These are phyloP conservation scores for Pelobates cultripes DNA, from an alignment of 2,797 vertebrate species.

Conservation along the genomic window DNA sequence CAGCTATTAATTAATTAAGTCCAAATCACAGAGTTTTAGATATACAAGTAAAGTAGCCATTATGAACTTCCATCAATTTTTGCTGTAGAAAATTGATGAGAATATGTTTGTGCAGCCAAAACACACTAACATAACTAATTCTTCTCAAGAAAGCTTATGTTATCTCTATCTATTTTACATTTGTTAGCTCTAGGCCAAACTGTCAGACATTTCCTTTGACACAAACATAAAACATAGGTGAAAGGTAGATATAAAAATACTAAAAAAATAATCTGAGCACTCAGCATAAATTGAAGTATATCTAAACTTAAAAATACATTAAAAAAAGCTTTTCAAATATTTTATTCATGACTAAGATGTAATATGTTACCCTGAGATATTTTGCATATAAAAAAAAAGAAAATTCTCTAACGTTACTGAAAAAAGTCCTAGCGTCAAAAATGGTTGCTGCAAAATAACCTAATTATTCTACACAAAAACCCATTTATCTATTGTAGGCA, in stretches of 20 bases:
- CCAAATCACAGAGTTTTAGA: too few relatives aligned
- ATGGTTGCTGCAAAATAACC: too few relatives aligned
- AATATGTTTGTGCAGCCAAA: not conserved
- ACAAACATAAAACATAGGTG: not conserved
- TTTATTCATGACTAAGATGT: not conserved
- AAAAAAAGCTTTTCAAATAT: not conserved
- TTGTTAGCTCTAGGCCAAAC: not conserved
- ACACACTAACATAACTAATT: not conserved
- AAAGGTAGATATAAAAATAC: not conserved
- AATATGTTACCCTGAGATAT: too few relatives aligned
- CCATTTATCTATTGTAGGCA: too few relatives aligned
- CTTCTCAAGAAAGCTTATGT: not conserved
- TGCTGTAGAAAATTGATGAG: not conserved
- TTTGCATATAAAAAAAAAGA: too few relatives aligned
- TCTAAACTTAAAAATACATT: not conserved
- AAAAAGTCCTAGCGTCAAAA: too few relatives aligned
- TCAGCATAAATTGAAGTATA: not conserved
- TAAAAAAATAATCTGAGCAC: not conserved
- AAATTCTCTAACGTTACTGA: too few relatives aligned
- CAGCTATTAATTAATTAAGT: too few relatives aligned
- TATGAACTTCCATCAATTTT: not conserved
- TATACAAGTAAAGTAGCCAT: too few relatives aligned
- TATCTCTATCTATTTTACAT: slow-evolving; percentile 1
- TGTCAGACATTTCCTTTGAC: not conserved
- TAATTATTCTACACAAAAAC: too few relatives aligned